A percentile compares a stretch with the other conserved stretches of the same genome.
Evolutionary conservation across 2,113 vertebrate species (phyloP).

Genomic region (Tichodroma muraria): DNA sequence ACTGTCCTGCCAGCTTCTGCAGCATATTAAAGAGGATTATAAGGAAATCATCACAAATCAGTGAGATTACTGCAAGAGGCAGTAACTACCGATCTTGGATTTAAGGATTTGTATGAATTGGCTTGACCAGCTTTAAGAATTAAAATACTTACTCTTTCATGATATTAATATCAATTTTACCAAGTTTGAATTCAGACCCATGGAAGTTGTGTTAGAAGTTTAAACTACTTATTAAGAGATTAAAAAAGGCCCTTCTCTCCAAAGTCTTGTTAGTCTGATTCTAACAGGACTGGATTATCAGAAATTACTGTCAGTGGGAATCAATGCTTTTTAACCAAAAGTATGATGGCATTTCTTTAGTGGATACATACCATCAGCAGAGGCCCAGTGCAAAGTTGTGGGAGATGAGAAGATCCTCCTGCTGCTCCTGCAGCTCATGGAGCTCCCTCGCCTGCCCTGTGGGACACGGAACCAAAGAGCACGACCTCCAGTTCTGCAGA

Average conservation of each 20-base stretch:
- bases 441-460: accelerated
- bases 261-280: neutral
- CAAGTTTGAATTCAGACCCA: neutral
- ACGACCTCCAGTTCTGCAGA: neutral
- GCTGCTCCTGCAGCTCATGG: neutral
- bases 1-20: neutral
- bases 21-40: neutral
- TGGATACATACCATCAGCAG: neutral
- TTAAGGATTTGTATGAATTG: neutral
- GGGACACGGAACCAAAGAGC: neutral
- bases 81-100: neutral
- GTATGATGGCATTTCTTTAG: neutral
- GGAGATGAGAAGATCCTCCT: neutral
- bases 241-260: neutral
- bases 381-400: neutral
- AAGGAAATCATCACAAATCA: neutral
- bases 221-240: neutral
- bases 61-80: neutral
- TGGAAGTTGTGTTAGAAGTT: neutral
- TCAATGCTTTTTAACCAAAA: neutral
- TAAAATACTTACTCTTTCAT: neutral
- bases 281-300: neutral
- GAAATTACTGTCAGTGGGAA: neutral
- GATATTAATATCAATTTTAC: neutral
- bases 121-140: neutral